Percentiles rank a stretch among this genome's conserved stretches.
Evolutionary conservation across 1,140 invertebrate species (phyloP).

Genomic region (Ladona fulva): DNA sequence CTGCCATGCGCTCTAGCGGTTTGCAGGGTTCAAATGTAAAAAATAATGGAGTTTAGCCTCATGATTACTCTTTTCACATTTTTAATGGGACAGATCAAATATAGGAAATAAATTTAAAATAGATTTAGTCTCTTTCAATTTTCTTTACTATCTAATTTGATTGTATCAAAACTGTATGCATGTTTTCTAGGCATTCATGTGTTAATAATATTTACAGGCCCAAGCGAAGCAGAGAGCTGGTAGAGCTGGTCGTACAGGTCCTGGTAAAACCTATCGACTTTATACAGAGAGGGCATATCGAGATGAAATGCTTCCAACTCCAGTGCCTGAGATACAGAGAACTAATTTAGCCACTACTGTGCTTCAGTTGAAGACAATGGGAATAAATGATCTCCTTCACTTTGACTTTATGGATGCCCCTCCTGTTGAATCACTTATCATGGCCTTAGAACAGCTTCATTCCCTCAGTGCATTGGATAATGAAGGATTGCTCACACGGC

Average conservation of each 20-base stretch:
- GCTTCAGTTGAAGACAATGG: slow-evolving; percentile 97
- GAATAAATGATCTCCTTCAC: slow-evolving; percentile 98
- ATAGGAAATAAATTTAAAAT: too few species aligned
- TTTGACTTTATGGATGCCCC: slow-evolving; percentile 99
- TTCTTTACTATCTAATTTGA: too few species aligned
- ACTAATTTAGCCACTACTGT: slow-evolving; percentile 95
- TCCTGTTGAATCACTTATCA: slow-evolving; percentile 91
- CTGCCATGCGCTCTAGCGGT: too few species aligned
- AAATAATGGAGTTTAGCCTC: too few species aligned
- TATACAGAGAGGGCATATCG: slow-evolving; percentile 97
- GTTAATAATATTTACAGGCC: slow-evolving; percentile 46
- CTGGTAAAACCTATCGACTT: slow-evolving; percentile 95
- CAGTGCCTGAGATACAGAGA: slow-evolving; percentile 98
- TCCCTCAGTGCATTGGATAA: slow-evolving; percentile 95
- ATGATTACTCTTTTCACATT: too few species aligned
- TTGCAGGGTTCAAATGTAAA: too few species aligned
- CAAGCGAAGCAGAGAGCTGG: slow-evolving; percentile 97
- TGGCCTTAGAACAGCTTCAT: slow-evolving; percentile 95
- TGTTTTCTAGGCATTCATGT: too few species aligned
- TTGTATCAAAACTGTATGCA: too few species aligned
- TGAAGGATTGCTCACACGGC: slow-evolving; percentile 86
- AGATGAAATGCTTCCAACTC: slow-evolving; percentile 97
- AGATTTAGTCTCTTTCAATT: too few species aligned
- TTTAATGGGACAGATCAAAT: too few species aligned
- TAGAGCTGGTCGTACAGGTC: slow-evolving; percentile 90